Conservation (phyloP, 2,797 vertebrate species). For the Thunnus albacares region DNA sequence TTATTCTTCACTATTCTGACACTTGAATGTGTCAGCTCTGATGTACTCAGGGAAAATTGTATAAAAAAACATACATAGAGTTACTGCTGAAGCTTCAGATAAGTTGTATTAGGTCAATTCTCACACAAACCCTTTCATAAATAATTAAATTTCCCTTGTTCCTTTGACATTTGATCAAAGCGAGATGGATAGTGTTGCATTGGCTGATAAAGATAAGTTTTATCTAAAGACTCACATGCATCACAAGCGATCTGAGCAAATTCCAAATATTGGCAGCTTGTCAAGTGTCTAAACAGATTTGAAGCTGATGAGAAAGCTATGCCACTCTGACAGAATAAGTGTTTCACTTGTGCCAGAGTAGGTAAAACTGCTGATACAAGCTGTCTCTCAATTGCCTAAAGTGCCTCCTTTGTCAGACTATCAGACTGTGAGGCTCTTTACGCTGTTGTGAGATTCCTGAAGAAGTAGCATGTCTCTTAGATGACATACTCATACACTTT, state of each 20-base stretch:
- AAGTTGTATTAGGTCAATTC: not conserved
- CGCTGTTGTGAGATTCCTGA: slow-evolving; percentile 56
- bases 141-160: slow-evolving; percentile 23
- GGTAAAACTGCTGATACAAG: slow-evolving; percentile 83
- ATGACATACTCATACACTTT: slow-evolving; percentile 35
- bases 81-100: slow-evolving; percentile 17
- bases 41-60: slow-evolving; percentile 1
- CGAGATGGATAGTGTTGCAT: slow-evolving; percentile 39
- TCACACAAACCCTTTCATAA: not conserved
- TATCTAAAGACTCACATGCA: slow-evolving; percentile 62
- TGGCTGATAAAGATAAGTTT: slow-evolving; percentile 55
- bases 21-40: not conserved
- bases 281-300: slow-evolving; percentile 79
- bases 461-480: slow-evolving; percentile 68
- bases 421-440: slow-evolving; percentile 60
- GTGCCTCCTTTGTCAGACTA: slow-evolving; percentile 79
- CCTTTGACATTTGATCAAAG: slow-evolving; percentile 51
- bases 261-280: slow-evolving; percentile 76
- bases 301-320: slow-evolving; percentile 78
- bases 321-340: slow-evolving; percentile 73
- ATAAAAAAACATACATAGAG: not conserved
- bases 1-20: not conserved
- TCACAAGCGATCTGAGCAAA: slow-evolving; percentile 54
- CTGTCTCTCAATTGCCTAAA: slow-evolving; percentile 78
- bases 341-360: slow-evolving; percentile 74